Base-by-base conservation (phyloP, 2,797 vertebrate species). In the Cossypha polioptera region DNA sequence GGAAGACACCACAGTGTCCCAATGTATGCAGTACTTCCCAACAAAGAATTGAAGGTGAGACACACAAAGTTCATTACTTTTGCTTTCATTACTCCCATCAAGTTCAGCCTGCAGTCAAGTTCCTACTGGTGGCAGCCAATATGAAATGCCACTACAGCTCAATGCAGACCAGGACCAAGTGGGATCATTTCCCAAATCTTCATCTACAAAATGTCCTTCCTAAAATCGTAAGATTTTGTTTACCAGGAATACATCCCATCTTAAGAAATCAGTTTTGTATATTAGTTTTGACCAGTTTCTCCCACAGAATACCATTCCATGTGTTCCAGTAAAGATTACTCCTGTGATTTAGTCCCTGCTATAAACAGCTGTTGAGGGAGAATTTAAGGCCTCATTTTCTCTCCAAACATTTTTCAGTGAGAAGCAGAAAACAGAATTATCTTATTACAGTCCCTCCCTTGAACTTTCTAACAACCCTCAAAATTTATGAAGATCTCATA, bases 161-260 rank as follows among this genome's bases (percentile, higher is more conserved):
- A 68, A 26, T 26, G 24, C 10, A 3, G 9, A 35, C 10, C 33
- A 59, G 36, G 13, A 79, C 7, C 14, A 87, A 40, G 43, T 0
- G 0, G 15, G 7, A 45, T 11, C 25, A 22, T 16, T 7, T 31
- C 8, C 59, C 1, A 3, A 47, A 38, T 54, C 25, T 59, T 59
- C 31, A 50, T 31, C 53, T 31, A 71, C 10, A 67, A 80, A 90
- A 55, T 8, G 3, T 14, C 10, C 17, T 58, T 86, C 58, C 31
- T 20, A 45, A 80, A 22, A 65, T 24, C 0, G 0, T 15, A 65
- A 58, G 16, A 72, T 47, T 48, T 48, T 45, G 5, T 42, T 68
- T 47, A 82, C 10, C 42, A 63, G 7, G 9, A 74, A 74, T 12
- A 73, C 11, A 47, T 0, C 5, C 5, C 13, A 21, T 16, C 51